Evolutionary conservation across 1,140 invertebrate species (phyloP).

Genomic region (Manduca sexta): DNA sequence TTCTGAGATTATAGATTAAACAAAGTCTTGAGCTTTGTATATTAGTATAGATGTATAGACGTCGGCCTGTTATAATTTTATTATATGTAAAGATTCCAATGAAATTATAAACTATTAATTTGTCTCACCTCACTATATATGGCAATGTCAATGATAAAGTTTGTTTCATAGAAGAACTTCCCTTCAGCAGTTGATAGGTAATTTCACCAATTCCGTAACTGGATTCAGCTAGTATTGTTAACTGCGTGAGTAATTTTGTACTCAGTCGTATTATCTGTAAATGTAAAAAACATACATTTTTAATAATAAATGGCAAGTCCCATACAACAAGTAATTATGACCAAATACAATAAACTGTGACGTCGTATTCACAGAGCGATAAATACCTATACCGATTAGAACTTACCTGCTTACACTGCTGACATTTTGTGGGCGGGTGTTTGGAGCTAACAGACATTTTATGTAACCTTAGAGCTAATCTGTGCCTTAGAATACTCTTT

Average conservation of each 20-base stretch:
- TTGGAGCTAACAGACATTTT: conserved; percentile 51
- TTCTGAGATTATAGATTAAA: too few species aligned
- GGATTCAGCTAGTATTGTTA: conserved; percentile 68
- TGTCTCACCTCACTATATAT: conserved; percentile 70
- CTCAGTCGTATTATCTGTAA: conserved; percentile 54
- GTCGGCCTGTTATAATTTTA: too few species aligned
- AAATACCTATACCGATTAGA: neutral
- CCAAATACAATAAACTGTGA: neutral
- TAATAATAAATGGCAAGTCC: too few species aligned
- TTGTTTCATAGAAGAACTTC: conserved; percentile 56
- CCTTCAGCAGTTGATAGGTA: conserved; percentile 69
- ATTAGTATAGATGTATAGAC: too few species aligned
- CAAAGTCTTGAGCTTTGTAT: too few species aligned
- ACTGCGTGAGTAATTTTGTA: conserved; percentile 52
- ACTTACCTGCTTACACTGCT: conserved; percentile 64
- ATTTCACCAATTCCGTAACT: conserved; percentile 74
- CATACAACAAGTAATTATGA: neutral
- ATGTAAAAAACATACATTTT: conserved; percentile 1
- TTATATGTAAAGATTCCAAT: too few species aligned
- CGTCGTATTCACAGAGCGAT: neutral
- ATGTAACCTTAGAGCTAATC: conserved; percentile 46
- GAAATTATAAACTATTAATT: neutral
- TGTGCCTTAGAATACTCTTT: conserved; percentile 56
- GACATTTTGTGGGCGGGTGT: conserved; percentile 52
- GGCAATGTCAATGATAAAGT: conserved; percentile 69